These are phyloP conservation scores for Natator depressus DNA, from an alignment of 2,113 vertebrate species.

Conservation along the genomic window DNA sequence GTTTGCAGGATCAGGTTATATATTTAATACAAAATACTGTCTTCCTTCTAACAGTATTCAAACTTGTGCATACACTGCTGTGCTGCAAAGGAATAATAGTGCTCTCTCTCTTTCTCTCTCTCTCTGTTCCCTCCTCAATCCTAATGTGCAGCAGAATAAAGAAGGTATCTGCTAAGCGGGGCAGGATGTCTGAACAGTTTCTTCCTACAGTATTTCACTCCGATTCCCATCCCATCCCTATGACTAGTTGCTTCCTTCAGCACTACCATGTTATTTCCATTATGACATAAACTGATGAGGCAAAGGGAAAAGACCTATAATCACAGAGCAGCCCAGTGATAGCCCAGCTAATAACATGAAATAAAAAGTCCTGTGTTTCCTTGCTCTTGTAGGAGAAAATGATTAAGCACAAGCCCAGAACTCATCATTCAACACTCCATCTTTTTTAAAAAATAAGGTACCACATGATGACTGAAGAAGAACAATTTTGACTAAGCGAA, in stretches of 20 bases:
- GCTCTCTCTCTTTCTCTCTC: background rate
- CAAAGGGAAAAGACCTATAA: constrained; percentile 65
- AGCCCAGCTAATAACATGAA: constrained; percentile 69
- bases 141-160: constrained; percentile 32
- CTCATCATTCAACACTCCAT: constrained; percentile 66
- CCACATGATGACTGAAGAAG: constrained; percentile 49
- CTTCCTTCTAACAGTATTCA: background rate
- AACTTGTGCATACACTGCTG: background rate
- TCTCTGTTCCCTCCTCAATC: background rate
- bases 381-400: constrained; percentile 58
- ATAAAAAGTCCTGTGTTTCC: constrained; percentile 70
- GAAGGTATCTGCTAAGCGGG: constrained; percentile 43
- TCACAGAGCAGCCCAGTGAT: constrained; percentile 55
- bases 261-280: constrained; percentile 60
- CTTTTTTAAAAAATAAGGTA: constrained; percentile 37
- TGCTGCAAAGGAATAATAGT: background rate
- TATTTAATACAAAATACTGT: background rate
- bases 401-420: constrained; percentile 54
- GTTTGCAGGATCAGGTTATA: background rate
- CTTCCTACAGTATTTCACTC: constrained; percentile 12
- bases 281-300: constrained; percentile 65
- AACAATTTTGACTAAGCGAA: constrained; percentile 64
- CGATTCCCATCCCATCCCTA: constrained; percentile 45
- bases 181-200: constrained; percentile 23
- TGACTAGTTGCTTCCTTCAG: constrained; percentile 34